Evolutionary conservation across 1,140 invertebrate species (phyloP).

Genomic region (Thaumetopoea pityocampa): DNA sequence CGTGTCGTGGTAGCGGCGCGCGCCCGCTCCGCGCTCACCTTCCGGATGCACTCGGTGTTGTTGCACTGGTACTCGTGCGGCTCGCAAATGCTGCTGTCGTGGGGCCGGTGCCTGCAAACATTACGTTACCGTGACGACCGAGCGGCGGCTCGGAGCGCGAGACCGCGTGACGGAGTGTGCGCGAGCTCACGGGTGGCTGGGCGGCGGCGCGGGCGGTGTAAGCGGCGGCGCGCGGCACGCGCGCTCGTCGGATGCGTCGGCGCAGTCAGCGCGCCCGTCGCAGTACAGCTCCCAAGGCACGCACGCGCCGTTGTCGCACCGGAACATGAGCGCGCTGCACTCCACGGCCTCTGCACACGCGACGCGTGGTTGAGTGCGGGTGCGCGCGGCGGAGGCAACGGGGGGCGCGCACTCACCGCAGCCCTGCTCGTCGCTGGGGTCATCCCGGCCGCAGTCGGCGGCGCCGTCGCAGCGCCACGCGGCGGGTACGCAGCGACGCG

Average conservation of each 20-base stretch:
- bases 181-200: conserved; percentile 5
- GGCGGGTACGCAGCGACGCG: conserved; percentile 44
- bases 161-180: no score
- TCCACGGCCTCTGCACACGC: conserved; percentile 77
- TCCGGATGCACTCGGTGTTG: conserved; percentile 78
- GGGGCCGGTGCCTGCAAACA: conserved; percentile 15
- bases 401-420: conserved; percentile 77
- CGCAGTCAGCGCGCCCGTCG: conserved; percentile 27
- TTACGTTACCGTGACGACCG: no score
- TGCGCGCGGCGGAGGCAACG: no score
- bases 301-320: conserved; percentile 84
- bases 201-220: conserved; percentile 8
- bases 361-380: no score
- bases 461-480: conserved; percentile 86
- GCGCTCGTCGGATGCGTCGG: conserved; percentile 34
- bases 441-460: conserved; percentile 78
- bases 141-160: no score
- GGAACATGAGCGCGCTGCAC: conserved; percentile 81
- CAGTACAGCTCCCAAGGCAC: conserved; percentile 83
- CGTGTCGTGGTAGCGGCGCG: no score
- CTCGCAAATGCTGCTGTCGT: conserved; percentile 59
- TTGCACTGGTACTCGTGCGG: conserved; percentile 76
- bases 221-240: conserved; percentile 64
- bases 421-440: conserved; percentile 84
- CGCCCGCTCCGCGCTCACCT: conserved; percentile 36